phyloP scores from a whole-genome alignment of 1,140 invertebrate genomes.

The Drosophila athabasca region DNA sequence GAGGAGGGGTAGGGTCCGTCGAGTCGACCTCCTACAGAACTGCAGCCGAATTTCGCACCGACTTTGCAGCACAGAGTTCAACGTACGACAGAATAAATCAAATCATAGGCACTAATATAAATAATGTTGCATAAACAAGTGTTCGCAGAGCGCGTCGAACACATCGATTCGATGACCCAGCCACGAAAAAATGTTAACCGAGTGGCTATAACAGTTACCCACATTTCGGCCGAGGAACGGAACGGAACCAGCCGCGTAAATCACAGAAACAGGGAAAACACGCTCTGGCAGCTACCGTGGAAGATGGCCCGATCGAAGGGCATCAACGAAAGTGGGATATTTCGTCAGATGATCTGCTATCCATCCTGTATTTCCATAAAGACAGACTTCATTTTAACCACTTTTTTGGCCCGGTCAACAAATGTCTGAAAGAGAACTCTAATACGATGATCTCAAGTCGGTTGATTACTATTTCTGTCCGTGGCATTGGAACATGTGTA shows the following conservation, averaged over 20 bases:
- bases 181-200: constrained; percentile 40
- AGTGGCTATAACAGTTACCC: constrained; percentile 72
- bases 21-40: no score
- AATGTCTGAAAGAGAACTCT: constrained; percentile 3
- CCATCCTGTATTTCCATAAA: no score
- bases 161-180: constrained; percentile 64
- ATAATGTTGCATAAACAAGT: constrained; percentile 43
- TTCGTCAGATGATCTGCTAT: no score
- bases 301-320: neutral
- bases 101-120: constrained; percentile 58
- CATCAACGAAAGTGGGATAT: constrained; percentile 10
- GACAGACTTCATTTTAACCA: no score
- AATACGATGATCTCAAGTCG: constrained; percentile 16
- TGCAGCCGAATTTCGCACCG: constrained; percentile 18
- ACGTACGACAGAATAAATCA: constrained; percentile 62
- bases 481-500: constrained; percentile 4
- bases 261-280: constrained; percentile 43
- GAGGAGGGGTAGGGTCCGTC: no score
- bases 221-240: constrained; percentile 48
- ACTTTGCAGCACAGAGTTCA: constrained; percentile 23
- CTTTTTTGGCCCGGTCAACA: no score
- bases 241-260: constrained; percentile 53
- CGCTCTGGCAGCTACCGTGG: neutral
- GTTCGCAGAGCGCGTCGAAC: constrained; percentile 36
- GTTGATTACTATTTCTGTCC: neutral